Conservation (phyloP, 2,888 invertebrate genomes). For the Microdon myrmicae region DNA sequence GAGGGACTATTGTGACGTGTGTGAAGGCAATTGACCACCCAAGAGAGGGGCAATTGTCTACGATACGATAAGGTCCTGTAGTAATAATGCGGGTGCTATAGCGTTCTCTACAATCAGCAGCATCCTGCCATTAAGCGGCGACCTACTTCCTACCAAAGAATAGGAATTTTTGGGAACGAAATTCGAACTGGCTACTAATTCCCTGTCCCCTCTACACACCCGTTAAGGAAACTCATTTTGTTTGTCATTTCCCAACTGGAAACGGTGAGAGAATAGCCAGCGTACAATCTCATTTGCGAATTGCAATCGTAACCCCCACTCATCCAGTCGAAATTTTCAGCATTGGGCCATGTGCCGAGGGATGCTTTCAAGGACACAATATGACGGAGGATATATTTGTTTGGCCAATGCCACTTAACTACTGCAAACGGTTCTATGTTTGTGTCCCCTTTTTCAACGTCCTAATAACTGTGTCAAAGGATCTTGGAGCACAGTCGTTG, state of each 20-base stretch:
- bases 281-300: constrained; percentile 45
- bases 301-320: constrained; percentile 29
- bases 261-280: constrained; percentile 31
- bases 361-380: constrained; percentile 45
- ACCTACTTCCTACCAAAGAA: constrained; percentile 34
- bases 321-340: constrained; percentile 10
- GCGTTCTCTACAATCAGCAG: constrained; percentile 1
- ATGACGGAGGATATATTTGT: constrained; percentile 39
- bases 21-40: background rate
- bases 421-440: constrained; percentile 43
- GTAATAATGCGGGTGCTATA: constrained; percentile 33
- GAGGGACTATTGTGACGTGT: constrained; percentile 10
- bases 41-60: constrained; percentile 18
- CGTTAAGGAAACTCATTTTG: constrained; percentile 46
- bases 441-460: constrained; percentile 3
- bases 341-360: constrained; percentile 21
- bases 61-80: constrained; percentile 18
- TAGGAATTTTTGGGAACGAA: constrained; percentile 27
- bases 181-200: constrained; percentile 14
- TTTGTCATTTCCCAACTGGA: constrained; percentile 45
- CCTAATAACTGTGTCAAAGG: constrained; percentile 48
- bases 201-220: background rate
- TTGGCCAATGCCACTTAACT: constrained; percentile 47
- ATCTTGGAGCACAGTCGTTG: constrained; percentile 20
- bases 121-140: constrained; percentile 18